These are phyloP conservation scores for Prinia subflava DNA, from an alignment of 2,113 vertebrate genomes.

Conservation along the genomic window DNA sequence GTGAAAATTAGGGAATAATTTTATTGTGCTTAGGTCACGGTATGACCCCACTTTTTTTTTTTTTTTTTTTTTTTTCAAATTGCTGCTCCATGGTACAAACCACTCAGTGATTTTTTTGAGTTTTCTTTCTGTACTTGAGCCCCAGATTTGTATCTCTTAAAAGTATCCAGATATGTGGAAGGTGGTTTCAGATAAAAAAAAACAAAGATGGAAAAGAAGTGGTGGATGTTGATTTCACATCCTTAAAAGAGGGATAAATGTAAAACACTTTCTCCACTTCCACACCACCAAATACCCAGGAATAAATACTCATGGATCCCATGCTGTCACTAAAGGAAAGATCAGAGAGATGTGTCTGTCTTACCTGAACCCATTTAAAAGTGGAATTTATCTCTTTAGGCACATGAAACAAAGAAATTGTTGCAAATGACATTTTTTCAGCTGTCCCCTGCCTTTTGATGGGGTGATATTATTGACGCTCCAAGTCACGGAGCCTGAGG, in stretches of 20 bases:
- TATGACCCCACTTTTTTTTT: background rate
- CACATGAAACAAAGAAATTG: background rate
- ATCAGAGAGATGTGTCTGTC: background rate
- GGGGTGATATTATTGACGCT: background rate
- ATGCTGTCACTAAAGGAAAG: background rate
- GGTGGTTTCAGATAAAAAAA: background rate
- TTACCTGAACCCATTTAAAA: background rate
- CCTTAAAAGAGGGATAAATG: background rate
- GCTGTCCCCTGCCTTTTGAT: background rate
- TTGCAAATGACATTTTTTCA: background rate
- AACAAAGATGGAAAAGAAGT: background rate
- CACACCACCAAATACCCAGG: background rate
- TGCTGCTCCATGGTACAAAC: rapidly evolving
- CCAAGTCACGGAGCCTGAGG: background rate
- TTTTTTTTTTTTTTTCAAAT: background rate
- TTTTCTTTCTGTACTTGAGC: background rate
- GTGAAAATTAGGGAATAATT: background rate
- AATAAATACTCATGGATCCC: background rate
- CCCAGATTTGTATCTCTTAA: background rate
- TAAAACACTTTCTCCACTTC: background rate
- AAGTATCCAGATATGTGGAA: background rate
- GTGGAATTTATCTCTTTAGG: background rate
- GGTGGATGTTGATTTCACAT: background rate
- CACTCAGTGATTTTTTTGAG: rapidly evolving
- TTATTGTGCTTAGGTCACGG: background rate